A percentile compares a stretch with the other conserved stretches of the same genome.
Conservation (phyloP, 1,140 invertebrate species). For the Caenorhabditis brenneri region DNA sequence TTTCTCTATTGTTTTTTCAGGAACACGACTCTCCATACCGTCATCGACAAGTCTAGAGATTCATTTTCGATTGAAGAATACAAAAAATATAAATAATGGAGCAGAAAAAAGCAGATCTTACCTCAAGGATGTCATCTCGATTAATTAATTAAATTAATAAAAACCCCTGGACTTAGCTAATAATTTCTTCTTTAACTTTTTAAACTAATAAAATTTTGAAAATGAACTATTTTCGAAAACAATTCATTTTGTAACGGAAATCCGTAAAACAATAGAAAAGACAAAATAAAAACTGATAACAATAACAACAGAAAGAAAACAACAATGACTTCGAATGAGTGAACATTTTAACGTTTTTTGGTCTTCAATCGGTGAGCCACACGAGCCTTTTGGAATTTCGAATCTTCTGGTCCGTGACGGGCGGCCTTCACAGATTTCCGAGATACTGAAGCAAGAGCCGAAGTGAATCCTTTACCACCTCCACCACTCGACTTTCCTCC, state of each 20-base stretch:
- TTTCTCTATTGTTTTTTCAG: neutral
- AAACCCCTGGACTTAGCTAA: neutral
- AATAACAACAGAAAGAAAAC: neutral
- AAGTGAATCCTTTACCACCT: constrained; percentile 52
- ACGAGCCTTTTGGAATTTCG: constrained; percentile 62
- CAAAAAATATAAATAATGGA: neutral
- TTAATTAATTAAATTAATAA: neutral
- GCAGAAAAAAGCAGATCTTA: constrained; percentile 22
- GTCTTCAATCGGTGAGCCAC: constrained; percentile 49
- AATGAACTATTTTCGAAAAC: neutral
- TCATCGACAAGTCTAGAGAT: constrained; percentile 15
- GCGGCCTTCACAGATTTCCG: constrained; percentile 34
- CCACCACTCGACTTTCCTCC: neutral
- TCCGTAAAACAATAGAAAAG: neutral
- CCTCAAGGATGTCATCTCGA: constrained; percentile 35
- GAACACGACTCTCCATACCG: constrained; percentile 15
- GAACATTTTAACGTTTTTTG: neutral
- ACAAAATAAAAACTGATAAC: neutral
- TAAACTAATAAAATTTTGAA: too few relatives aligned
- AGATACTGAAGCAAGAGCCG: constrained; percentile 30
- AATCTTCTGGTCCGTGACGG: constrained; percentile 58
- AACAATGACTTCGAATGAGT: neutral
- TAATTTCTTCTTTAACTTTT: neutral
- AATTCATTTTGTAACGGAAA: neutral
- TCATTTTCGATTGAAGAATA: neutral